These are phyloP conservation scores for Pachydiplax longipennis DNA, from an alignment of 2,888 invertebrate genomes.

Conservation along the genomic window DNA sequence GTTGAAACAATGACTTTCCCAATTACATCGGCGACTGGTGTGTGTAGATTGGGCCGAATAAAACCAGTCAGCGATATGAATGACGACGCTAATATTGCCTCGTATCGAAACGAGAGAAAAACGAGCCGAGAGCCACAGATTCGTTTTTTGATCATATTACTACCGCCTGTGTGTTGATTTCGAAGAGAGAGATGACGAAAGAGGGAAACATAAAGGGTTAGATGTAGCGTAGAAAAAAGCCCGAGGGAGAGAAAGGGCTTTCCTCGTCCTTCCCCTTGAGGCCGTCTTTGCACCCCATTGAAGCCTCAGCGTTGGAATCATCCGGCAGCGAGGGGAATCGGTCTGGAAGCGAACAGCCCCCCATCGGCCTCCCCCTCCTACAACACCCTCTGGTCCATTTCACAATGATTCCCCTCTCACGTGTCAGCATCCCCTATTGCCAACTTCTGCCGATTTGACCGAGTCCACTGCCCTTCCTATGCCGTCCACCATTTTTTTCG, in stretches of 20 bases:
- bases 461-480: not conserved
- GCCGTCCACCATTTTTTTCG: not conserved
- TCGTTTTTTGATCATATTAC: no score
- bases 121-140: no score
- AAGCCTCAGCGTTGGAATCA: not conserved
- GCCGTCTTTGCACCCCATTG: conserved; percentile 12
- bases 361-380: not conserved
- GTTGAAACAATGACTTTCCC: no score
- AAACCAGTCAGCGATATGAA: no score
- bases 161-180: no score
- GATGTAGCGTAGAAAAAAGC: not conserved
- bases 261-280: not conserved
- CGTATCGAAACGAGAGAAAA: no score
- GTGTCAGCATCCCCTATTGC: not conserved
- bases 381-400: not conserved
- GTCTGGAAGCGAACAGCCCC: not conserved
- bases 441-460: not conserved
- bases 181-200: not conserved
- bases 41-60: no score
- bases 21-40: no score
- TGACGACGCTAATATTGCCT: no score
- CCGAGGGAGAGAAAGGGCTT: not conserved
- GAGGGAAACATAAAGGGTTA: not conserved
- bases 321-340: not conserved
- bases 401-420: not conserved